Conservation (phyloP, 2,888 invertebrate genomes). For the Himalopsyche anomala region DNA sequence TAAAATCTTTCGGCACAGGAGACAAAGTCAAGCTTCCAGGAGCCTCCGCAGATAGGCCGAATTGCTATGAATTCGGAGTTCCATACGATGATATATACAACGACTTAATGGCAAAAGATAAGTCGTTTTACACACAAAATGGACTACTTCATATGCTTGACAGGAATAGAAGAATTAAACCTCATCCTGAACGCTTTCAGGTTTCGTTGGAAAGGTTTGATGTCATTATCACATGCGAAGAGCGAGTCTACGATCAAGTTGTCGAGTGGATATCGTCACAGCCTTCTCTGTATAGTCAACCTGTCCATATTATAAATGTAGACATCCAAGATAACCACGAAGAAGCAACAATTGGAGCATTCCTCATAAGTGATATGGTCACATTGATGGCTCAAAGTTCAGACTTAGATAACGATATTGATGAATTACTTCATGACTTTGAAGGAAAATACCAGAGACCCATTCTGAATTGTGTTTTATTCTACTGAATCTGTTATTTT, state of each 20-base stretch:
- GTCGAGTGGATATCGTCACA: constrained; percentile 93
- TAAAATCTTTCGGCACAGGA: constrained; percentile 95
- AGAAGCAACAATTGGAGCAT: constrained; percentile 99
- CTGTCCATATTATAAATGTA: constrained; percentile 97
- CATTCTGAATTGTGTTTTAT: constrained; percentile 94
- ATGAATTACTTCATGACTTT: constrained; percentile 95
- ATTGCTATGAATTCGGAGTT: constrained; percentile 97
- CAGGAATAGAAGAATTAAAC: constrained; percentile 96
- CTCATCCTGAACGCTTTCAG: constrained; percentile 96
- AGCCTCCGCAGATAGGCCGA: constrained; percentile 93
- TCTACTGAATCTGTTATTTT: constrained; percentile 81
- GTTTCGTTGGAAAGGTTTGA: constrained; percentile 92
- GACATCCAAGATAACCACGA: constrained; percentile 99
- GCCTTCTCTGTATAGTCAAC: constrained; percentile 87
- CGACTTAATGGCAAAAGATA: constrained; percentile 93
- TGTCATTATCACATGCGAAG: constrained; percentile 97
- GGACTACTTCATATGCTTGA: constrained; percentile 99
- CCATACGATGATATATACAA: constrained; percentile 97
- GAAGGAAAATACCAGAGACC: constrained; percentile 91
- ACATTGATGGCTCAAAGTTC: constrained; percentile 91
- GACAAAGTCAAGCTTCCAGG: constrained; percentile 98
- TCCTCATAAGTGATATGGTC: constrained; percentile 97
- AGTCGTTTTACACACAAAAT: constrained; percentile 97
- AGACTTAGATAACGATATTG: constrained; percentile 98
- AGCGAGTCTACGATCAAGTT: constrained; percentile 98